These are phyloP conservation scores for Eueides isabella DNA, from an alignment of 1,140 invertebrate species.

Conservation along the genomic window DNA sequence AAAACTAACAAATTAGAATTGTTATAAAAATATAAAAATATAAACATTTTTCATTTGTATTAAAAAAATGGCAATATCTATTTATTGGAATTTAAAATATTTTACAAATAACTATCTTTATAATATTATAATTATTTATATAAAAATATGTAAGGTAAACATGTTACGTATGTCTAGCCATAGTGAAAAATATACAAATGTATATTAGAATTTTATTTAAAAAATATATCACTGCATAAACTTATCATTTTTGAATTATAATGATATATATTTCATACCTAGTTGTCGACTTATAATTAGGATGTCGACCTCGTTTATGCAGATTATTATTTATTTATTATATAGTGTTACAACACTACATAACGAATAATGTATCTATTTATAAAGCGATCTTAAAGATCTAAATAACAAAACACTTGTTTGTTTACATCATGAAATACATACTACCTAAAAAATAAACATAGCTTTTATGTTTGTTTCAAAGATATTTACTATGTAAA, in stretches of 20 bases:
- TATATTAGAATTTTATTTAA: background rate
- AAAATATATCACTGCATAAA: background rate
- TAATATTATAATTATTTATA: background rate
- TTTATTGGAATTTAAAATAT: background rate
- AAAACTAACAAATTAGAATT: background rate
- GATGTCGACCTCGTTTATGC: background rate
- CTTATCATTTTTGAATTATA: background rate
- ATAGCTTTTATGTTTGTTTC: background rate
- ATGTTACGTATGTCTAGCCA: background rate
- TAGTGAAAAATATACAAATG: background rate
- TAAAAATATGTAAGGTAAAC: too few species aligned
- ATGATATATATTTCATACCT: background rate
- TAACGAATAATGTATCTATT: background rate
- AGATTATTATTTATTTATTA: background rate
- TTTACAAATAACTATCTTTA: background rate
- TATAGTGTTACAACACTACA: background rate
- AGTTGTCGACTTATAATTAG: background rate
- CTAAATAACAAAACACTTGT: background rate
- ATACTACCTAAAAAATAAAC: too few species aligned
- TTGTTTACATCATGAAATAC: background rate
- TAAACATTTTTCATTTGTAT: background rate
- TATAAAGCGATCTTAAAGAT: background rate
- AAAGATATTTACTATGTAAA: too few species aligned
- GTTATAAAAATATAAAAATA: background rate
- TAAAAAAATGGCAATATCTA: background rate